These are phyloP conservation scores for Andrena haemorrhoa DNA, from an alignment of 2,888 invertebrate species.

Conservation along the genomic window DNA sequence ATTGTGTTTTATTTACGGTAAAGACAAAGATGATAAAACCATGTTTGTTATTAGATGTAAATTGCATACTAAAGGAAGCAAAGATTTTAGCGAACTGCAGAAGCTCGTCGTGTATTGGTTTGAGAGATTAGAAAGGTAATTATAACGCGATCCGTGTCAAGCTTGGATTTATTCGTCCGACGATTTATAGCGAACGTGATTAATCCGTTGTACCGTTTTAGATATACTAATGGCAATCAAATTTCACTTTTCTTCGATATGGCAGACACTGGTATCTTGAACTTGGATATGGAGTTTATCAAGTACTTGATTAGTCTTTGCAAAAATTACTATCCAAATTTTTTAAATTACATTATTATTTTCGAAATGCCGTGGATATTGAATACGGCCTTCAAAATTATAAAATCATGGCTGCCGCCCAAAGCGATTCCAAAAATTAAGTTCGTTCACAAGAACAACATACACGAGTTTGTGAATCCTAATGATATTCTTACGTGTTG, in stretches of 20 bases:
- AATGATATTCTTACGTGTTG: conserved; percentile 92
- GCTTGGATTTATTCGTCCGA: neutral
- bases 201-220: conserved; percentile 77
- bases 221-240: conserved; percentile 90
- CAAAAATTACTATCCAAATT: conserved; percentile 95
- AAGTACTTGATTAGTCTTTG: conserved; percentile 94
- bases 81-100: conserved; percentile 91
- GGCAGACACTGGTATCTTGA: conserved; percentile 93
- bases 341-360: conserved; percentile 95
- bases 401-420: conserved; percentile 94
- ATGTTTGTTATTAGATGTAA: conserved; percentile 93
- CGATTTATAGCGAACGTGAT: neutral
- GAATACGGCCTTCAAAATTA: conserved; percentile 95
- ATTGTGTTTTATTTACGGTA: conserved; percentile 90
- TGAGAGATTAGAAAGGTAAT: conserved; percentile 90
- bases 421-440: conserved; percentile 96
- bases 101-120: conserved; percentile 94
- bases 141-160: neutral
- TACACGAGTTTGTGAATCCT: conserved; percentile 90
- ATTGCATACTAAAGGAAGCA: conserved; percentile 91
- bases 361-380: conserved; percentile 98
- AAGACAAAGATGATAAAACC: conserved; percentile 92
- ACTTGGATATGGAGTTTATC: conserved; percentile 96
- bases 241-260: conserved; percentile 96
- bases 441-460: conserved; percentile 91